A percentile compares a stretch with the other conserved stretches of the same genome.
Conservation (phyloP, 2,797 vertebrate species). For the Psittacula echo region DNA sequence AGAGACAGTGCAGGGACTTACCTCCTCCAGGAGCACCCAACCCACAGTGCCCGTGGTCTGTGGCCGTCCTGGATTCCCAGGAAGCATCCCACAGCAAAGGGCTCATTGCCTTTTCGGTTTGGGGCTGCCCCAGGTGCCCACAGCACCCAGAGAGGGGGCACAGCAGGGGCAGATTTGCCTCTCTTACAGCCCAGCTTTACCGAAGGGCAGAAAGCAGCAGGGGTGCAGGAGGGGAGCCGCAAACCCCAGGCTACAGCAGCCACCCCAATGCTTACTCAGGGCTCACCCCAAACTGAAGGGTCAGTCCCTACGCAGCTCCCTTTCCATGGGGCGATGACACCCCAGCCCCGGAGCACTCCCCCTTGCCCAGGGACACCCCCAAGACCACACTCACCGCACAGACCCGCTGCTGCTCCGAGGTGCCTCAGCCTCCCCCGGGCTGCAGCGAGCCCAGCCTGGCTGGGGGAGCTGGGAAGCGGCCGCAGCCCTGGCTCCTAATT, state of each 20-base stretch:
- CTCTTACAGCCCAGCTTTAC: background rate
- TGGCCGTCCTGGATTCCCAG: background rate
- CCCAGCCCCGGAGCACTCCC: background rate
- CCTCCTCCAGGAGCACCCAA: background rate
- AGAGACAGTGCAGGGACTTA: background rate
- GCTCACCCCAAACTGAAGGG: background rate
- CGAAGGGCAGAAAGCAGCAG: background rate
- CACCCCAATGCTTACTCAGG: fast-evolving
- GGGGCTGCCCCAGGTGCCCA: background rate
- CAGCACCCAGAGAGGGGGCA: background rate
- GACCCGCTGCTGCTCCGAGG: background rate
- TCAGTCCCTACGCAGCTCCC: no score
- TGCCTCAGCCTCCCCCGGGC: background rate
- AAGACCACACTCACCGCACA: background rate
- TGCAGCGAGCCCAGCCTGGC: background rate
- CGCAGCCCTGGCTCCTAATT: background rate
- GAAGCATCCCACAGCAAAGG: fast-evolving
- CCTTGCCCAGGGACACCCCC: background rate
- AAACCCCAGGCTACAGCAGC: background rate
- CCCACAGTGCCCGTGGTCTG: fast-evolving
- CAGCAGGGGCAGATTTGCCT: fast-evolving
- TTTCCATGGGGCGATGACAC: fast-evolving
- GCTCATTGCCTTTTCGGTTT: fast-evolving
- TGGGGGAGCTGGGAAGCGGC: background rate
- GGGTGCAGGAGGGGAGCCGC: fast-evolving